Conservation (phyloP, 2,113 vertebrate species). For the Xiphorhynchus elegans region DNA sequence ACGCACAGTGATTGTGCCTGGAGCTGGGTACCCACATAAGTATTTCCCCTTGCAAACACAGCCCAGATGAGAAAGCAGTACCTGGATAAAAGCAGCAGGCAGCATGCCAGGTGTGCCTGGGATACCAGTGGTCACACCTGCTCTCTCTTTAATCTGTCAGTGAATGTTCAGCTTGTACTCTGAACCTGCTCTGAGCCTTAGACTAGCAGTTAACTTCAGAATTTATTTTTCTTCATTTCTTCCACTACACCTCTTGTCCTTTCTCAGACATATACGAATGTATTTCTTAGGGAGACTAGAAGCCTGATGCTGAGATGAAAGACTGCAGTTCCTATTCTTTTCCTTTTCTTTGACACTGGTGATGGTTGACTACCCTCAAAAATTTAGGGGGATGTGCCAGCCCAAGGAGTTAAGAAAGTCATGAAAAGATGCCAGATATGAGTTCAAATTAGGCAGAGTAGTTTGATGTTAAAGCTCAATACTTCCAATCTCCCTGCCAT, state of each 20-base stretch:
- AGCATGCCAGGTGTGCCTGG: accelerated
- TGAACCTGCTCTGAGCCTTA: neutral
- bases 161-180: neutral
- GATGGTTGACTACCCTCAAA: neutral
- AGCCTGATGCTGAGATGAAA: neutral
- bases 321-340: neutral
- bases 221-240: neutral
- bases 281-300: neutral
- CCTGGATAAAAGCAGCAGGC: neutral
- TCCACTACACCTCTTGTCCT: neutral
- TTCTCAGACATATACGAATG: too few species aligned
- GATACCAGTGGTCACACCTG: neutral
- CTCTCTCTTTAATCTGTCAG: neutral
- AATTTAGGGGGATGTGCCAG: neutral
- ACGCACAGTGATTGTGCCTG: neutral
- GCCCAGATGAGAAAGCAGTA: neutral
- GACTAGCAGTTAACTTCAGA: neutral
- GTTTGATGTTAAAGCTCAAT: neutral
- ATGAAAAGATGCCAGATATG: neutral
- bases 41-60: neutral
- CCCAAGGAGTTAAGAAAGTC: neutral
- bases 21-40: neutral
- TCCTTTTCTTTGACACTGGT: neutral
- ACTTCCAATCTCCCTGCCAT: neutral
- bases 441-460: neutral